These are phyloP conservation scores for Trissolcus japonicus DNA, from an alignment of 2,888 invertebrate species.

Conservation along the genomic window DNA sequence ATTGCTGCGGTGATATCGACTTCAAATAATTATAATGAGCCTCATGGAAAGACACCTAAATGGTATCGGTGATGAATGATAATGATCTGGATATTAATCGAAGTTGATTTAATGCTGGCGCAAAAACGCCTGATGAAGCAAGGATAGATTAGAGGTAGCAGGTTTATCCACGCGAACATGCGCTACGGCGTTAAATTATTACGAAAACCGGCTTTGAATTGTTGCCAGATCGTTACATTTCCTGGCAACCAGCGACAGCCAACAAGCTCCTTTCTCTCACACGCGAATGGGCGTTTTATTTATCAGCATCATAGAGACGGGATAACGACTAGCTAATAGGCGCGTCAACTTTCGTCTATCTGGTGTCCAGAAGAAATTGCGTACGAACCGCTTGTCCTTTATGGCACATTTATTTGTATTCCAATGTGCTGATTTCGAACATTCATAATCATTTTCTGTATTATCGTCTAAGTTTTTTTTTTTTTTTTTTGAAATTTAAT, in stretches of 20 bases:
- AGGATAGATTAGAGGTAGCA: conserved; percentile 50
- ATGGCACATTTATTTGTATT: conserved; percentile 4
- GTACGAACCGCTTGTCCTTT: conserved; percentile 41
- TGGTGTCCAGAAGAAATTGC: conserved; percentile 37
- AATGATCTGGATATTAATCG: conserved; percentile 56
- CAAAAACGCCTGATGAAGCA: conserved; percentile 31
- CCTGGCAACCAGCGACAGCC: conserved; percentile 51
- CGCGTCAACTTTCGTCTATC: conserved; percentile 55
- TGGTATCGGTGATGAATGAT: conserved; percentile 52
- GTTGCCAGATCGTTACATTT: conserved; percentile 52
- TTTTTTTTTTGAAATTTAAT: too few species aligned
- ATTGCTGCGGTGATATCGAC: conserved; percentile 33
- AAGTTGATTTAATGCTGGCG: conserved; percentile 51
- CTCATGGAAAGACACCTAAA: conserved; percentile 32
- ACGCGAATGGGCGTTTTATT: conserved; percentile 60
- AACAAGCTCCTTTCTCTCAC: conserved; percentile 56
- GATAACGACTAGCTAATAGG: conserved; percentile 59
- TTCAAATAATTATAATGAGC: conserved; percentile 47
- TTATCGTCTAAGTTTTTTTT: too few species aligned
- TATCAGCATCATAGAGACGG: conserved; percentile 51
- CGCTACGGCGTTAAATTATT: conserved; percentile 47
- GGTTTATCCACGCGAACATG: conserved; percentile 53
- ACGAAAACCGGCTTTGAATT: conserved; percentile 54
- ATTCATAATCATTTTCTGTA: too few species aligned
- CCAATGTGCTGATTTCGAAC: too few species aligned